These are phyloP conservation scores for Meiosimyza platycephala DNA, from an alignment of 2,888 invertebrate species.

Conservation along the genomic window DNA sequence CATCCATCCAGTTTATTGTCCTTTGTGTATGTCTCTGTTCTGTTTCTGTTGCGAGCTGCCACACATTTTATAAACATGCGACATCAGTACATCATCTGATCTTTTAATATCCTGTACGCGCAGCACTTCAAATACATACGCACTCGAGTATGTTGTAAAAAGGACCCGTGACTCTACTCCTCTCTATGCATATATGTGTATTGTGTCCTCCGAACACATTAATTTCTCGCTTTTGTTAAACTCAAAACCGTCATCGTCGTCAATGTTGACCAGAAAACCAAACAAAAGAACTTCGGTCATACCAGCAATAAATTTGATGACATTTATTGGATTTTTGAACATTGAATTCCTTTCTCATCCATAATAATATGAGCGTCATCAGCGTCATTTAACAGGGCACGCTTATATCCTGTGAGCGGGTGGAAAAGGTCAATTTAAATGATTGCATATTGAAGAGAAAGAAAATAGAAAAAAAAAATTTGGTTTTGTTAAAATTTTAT, in stretches of 20 bases:
- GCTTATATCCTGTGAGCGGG: constrained; percentile 10
- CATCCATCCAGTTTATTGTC: constrained; percentile 15
- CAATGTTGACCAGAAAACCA: constrained; percentile 8
- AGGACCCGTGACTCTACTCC: no score
- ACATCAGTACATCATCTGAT: constrained; percentile 18
- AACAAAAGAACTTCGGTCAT: constrained; percentile 35
- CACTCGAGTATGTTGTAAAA: not conserved
- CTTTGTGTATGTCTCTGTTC: constrained; percentile 11
- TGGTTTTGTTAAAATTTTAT: not conserved
- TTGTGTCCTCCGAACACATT: no score
- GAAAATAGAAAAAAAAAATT: not conserved
- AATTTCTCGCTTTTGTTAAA: no score
- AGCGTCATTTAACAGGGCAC: constrained; percentile 26
- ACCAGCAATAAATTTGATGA: constrained; percentile 65
- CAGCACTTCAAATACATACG: constrained; percentile 19
- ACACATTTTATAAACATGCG: constrained; percentile 13
- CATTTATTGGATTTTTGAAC: constrained; percentile 64
- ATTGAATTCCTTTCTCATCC: constrained; percentile 23
- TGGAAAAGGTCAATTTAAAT: constrained; percentile 19
- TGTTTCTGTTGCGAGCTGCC: not conserved
- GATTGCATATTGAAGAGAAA: not conserved
- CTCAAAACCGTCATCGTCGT: not conserved
- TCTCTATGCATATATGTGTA: no score
- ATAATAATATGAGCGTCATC: constrained; percentile 29
- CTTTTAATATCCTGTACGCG: constrained; percentile 35